Base-by-base conservation (phyloP, 1,140 invertebrate species). In the Samia ricini region DNA sequence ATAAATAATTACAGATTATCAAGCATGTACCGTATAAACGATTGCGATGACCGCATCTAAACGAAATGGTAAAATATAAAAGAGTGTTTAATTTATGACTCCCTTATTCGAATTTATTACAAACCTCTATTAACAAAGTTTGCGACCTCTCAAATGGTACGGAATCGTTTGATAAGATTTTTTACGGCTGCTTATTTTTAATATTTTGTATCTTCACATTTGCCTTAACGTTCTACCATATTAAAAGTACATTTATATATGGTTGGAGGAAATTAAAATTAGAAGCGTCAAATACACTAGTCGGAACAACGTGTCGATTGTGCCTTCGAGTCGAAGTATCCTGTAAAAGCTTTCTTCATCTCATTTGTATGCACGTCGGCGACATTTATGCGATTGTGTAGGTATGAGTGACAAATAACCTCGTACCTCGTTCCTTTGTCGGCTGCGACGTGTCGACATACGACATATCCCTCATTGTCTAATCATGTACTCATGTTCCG, bases 41-140 rank as follows among this genome's bases (percentile, higher is more conserved):
- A 26, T 64, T 67, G 63, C 26, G 59, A 69, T 62, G 66, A 58
- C 64, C 49, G 58, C 73, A 70, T 50, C 61, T 71, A 72, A 82
- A 81, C 74, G 33, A 15, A 83, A 86, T 83, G 83, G 79, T 76
- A 59, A 49, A 49, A 71, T 72, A 68, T 56, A 67, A 77, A 74
- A 76, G 69, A n/a, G 68, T 75, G 75, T 79, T 77, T 72, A 65
- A 72, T 75, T 72, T 69, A 75, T 69, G 71, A 69, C 76, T 77
- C 79, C 77, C 77, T 80, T 71, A 74, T 76, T 75, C 65, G 75
- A 66, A 42, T 76, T 78, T 75, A 76, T 76, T 56, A 62, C 72
- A 61, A 51, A 54, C 5, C 10, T 23, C 24, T 56, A 56, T 56
- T 26, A 56, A 56, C 18, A 29, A 56, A 8, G 63, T 67, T 64